Conservation (phyloP, 1,140 invertebrate species). For the Papilio helenus region DNA sequence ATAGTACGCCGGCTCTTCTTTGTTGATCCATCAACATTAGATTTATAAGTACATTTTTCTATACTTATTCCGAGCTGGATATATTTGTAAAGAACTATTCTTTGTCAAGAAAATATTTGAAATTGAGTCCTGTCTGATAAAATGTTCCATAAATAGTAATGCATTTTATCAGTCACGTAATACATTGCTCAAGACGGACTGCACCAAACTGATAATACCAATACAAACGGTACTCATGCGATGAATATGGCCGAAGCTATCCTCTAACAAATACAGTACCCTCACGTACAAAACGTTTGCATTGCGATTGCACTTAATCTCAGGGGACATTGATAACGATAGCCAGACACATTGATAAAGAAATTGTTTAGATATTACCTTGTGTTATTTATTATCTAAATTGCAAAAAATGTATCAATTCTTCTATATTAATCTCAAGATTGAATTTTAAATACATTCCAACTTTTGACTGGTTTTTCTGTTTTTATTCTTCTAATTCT, state of each 20-base stretch:
- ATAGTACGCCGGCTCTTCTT: not conserved
- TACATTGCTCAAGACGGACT: slow-evolving; percentile 15
- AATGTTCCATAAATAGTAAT: slow-evolving; percentile 5
- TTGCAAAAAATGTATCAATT: not conserved
- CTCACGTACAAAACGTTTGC: slow-evolving; percentile 17
- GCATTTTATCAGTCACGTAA: slow-evolving; percentile 17
- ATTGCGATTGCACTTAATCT: slow-evolving; percentile 17
- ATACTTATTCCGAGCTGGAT: too few species aligned
- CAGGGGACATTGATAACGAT: slow-evolving; percentile 14
- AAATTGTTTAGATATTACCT: not conserved
- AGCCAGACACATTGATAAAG: not conserved
- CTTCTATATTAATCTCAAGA: not conserved
- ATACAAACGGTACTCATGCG: not conserved
- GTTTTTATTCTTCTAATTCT: not conserved
- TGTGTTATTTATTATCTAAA: not conserved
- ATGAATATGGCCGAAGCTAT: not conserved
- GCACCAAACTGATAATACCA: slow-evolving; percentile 7
- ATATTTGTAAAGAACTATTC: not conserved
- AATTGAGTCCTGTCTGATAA: not conserved
- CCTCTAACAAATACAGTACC: not conserved
- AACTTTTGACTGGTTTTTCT: not conserved
- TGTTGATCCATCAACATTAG: not conserved
- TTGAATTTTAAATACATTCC: not conserved
- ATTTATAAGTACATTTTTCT: too few species aligned
- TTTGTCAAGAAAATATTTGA: not conserved